Evolutionary conservation across 53 echinoderm and acorn worm genomes (phyloP), one percentile per base, ranked within the genome.

Genomic region (Henricia sp.): DNA sequence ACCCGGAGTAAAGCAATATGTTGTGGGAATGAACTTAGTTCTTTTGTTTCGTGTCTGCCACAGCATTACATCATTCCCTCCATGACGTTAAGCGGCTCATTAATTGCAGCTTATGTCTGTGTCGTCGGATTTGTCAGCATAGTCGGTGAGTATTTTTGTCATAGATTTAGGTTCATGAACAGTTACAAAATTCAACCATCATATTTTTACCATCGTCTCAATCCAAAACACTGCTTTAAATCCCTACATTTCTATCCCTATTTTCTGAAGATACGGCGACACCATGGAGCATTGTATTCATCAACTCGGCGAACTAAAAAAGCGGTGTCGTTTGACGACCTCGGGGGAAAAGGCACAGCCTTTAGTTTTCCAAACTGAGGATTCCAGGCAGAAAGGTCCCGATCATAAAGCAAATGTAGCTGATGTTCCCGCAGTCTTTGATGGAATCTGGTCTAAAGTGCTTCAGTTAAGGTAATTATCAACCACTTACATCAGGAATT

Each of bases 401-500:
- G 38, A 67, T 34, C 0, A 28, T 0, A 63, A 8, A 11, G 33
- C 9, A 6, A 34, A 30, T 17, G 33, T 4, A 20, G 27, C 62
- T 11, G 64, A 48, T 12, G 73, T 73, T 20, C 62, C 62, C 34
- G 3, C 34, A 1, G 64, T 80, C 32, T 80, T 80, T 46, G 62
- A 80, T 20, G 63, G 34, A 0, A 36, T 80, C 29, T 80, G 80
- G 80, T 19, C 48, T 35, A 80, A 80, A 40, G 50, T 80, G 17
- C 21, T 38, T 34, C 80, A 80, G 64, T 41, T 80, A 36, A 80
- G 80, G 80, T 64, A 26, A 63, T n/a, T n/a, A n/a, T n/a, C n/a
- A n/a, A n/a, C n/a, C n/a, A n/a, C n/a, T n/a, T n/a, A n/a, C n/a
- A n/a, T n/a, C n/a, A n/a, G n/a, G n/a, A n/a, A n/a, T n/a, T n/a